Evolutionary conservation across 2,113 vertebrate genomes (phyloP), one percentile per base, ranked within the genome.

Genomic region (Ptilonorhynchus violaceus): DNA sequence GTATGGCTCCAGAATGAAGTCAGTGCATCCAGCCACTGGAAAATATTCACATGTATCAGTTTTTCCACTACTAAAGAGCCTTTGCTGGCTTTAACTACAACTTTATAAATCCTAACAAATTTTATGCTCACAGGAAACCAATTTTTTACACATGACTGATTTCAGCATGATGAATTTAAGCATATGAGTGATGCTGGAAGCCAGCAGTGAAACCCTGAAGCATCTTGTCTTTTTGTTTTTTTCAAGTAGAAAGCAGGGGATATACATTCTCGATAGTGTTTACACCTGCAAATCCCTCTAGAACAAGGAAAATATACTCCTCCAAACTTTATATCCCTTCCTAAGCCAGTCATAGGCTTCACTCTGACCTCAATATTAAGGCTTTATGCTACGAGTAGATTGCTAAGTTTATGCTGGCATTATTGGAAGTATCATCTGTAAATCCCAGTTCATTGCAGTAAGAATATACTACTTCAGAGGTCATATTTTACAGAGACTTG

Each of bases 351-450:
- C 31, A 37, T 5, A 86, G 33, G 31, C 59, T 92, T 89, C 68
- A 41, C 15, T 63, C 52, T 94, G 75, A 92, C 82, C 92, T 92
- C 56, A 92, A 5, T 81, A 94, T 63, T 84, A 90, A 84, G 75
- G 59, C 24, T 55, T 25, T 52, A 19, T 81, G 39, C 30, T 83
- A 63, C 0, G 0, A 83, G 47, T 27, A 91, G 39, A 63, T 81
- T 88, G 72, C 22, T n/a, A 88, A 88, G 3, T 90, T 96, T 92
- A 63, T 78, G 39, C 41, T 78, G 47, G 72, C 50, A 70, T 92
- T 93, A 94, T 60, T 84, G 72, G 63, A 95, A 93, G 56, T 75
- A 88, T 70, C 47, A 96, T 68, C 82, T 59, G 30, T 94, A 96
- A 96, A 93, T 92, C 75, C 39, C 67, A 70, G 59, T 74, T 95